phyloP scores from a whole-genome alignment of 2,888 invertebrate genomes.

The Strigamia maritima region DNA sequence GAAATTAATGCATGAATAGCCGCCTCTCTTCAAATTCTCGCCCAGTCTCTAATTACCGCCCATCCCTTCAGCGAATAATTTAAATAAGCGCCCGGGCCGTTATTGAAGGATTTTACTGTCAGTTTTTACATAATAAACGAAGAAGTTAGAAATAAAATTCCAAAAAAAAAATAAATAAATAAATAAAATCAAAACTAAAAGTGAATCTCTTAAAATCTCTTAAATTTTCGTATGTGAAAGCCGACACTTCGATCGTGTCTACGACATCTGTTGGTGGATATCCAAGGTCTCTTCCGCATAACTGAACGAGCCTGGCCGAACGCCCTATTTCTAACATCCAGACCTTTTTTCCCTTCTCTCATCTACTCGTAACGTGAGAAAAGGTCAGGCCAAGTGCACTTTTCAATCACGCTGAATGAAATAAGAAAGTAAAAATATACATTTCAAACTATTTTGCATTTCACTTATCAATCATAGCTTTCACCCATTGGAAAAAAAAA shows the following conservation, averaged over 20 bases:
- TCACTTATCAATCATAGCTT: neutral
- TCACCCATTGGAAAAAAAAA: neutral
- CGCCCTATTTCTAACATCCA: slow-evolving; percentile 16
- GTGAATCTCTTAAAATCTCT: neutral
- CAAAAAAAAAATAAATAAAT: no score
- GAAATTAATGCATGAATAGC: no score
- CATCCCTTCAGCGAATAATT: no score
- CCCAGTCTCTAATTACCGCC: no score
- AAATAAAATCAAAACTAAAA: neutral
- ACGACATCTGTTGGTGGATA: neutral
- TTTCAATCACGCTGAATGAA: neutral
- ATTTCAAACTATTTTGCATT: neutral
- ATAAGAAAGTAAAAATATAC: neutral
- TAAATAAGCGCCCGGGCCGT: no score
- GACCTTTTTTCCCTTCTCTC: neutral
- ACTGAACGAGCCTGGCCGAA: slow-evolving; percentile 27
- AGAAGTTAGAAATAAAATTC: no score
- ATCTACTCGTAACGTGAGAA: neutral
- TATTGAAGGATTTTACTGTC: no score
- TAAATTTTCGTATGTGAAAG: neutral
- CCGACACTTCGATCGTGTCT: neutral
- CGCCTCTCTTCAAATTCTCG: no score
- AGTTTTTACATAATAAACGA: no score
- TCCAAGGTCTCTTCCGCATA: slow-evolving; percentile 24
- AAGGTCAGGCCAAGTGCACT: neutral